Percentiles rank a stretch among this genome's conserved stretches.
phyloP scores from a whole-genome alignment of 2,888 invertebrate genomes.

The Tipula lateralis region DNA sequence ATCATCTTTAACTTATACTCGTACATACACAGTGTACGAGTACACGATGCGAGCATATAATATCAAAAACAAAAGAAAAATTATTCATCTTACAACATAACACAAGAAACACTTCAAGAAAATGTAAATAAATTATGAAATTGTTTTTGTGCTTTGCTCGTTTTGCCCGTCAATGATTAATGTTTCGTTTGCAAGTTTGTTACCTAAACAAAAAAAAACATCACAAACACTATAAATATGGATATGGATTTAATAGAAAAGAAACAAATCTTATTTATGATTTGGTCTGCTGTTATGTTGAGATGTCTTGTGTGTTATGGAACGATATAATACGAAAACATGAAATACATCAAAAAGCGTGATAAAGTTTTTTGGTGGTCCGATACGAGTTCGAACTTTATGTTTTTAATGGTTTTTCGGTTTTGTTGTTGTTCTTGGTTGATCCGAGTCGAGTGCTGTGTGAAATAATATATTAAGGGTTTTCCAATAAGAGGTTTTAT shows the following conservation, averaged over 20 bases:
- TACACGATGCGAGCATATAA: not conserved
- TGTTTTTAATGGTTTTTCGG: not conserved
- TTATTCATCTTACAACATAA: not conserved
- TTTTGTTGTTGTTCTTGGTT: not conserved
- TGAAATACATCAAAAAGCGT: slow-evolving; percentile 11
- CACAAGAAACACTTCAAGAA: not conserved
- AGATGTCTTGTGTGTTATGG: not conserved
- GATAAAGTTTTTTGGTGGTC: slow-evolving; percentile 13
- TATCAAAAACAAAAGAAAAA: not conserved
- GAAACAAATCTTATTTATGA: not conserved
- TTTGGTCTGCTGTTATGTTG: not conserved
- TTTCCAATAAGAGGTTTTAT: too few relatives aligned
- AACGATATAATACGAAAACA: not conserved
- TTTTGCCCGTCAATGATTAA: slow-evolving; percentile 24
- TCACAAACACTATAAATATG: slow-evolving; percentile 19
- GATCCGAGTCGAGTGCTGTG: not conserved
- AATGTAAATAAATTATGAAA: slow-evolving; percentile 6
- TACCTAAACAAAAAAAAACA: not conserved
- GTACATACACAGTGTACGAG: too few relatives aligned
- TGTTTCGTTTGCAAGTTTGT: slow-evolving; percentile 19
- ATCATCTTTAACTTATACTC: not conserved
- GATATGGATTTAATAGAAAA: not conserved
- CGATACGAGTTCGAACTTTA: not conserved
- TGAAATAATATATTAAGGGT: too few relatives aligned
- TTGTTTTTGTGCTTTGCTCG: not conserved